These are phyloP conservation scores for Oreotrochilus melanogaster DNA, from an alignment of 2,113 vertebrate species.

Conservation along the genomic window DNA sequence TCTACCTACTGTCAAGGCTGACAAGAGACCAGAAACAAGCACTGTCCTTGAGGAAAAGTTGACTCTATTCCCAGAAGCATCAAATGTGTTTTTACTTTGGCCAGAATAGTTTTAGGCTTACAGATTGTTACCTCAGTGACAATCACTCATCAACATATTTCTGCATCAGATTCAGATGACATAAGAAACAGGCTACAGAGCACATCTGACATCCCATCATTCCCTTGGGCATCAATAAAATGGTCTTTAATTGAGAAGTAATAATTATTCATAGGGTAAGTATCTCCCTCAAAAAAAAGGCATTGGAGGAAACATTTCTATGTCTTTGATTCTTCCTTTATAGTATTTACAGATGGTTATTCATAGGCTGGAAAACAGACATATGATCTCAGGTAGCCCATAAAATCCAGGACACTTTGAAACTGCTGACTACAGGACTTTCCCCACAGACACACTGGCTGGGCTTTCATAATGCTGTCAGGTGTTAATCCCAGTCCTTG, in stretches of 20 bases:
- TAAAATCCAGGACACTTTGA: background rate
- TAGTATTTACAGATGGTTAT: background rate
- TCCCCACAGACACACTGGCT: conserved; percentile 16
- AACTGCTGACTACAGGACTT: background rate
- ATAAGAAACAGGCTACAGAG: background rate
- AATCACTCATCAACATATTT: background rate
- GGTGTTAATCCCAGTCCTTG: background rate
- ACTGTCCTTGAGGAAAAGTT: background rate
- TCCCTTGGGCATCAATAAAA: background rate
- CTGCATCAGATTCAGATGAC: background rate
- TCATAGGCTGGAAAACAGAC: background rate
- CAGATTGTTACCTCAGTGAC: background rate
- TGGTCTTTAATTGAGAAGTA: background rate
- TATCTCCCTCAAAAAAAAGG: background rate
- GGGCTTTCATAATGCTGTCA: conserved; percentile 38
- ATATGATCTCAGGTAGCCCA: background rate
- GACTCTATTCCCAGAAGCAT: background rate
- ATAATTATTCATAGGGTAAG: background rate
- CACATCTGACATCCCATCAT: background rate
- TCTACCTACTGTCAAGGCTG: background rate
- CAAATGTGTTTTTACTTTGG: background rate
- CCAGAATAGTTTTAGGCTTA: background rate
- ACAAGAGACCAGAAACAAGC: background rate
- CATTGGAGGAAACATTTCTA: background rate
- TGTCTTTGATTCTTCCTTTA: background rate